These are phyloP conservation scores for Colletes latitarsis DNA, from an alignment of 1,140 invertebrate species.

Conservation along the genomic window DNA sequence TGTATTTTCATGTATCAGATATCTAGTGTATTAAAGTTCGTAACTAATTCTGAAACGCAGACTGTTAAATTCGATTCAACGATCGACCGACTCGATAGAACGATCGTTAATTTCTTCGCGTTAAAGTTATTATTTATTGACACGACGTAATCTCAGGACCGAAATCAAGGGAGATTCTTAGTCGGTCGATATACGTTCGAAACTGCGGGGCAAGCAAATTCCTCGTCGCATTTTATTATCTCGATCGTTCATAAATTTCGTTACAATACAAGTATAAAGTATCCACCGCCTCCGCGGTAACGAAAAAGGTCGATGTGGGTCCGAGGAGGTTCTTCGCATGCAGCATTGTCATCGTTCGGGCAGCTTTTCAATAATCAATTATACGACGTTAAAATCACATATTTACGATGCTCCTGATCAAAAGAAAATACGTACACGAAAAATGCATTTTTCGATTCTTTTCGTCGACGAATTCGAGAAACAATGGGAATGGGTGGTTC, in stretches of 20 bases:
- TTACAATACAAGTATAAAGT: constrained; percentile 72
- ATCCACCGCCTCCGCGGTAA: constrained; percentile 47
- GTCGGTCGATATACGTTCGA: constrained; percentile 65
- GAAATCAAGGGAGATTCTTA: constrained; percentile 57
- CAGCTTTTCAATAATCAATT: constrained; percentile 46
- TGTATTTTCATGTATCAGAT: too few relatives aligned
- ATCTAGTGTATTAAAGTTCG: too few relatives aligned
- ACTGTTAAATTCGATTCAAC: too few relatives aligned
- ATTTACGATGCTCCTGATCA: constrained; percentile 15
- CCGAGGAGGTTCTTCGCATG: constrained; percentile 25
- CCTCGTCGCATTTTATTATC: constrained; percentile 73
- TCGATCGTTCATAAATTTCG: constrained; percentile 77
- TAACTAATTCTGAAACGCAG: too few relatives aligned
- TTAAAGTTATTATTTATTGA: constrained; percentile 71
- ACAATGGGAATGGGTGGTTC: constrained; percentile 4
- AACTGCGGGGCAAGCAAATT: constrained; percentile 57
- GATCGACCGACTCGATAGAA: too few relatives aligned
- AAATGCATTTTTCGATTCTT: neutral
- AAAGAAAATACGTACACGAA: neutral
- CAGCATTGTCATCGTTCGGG: constrained; percentile 48
- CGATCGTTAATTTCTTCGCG: constrained; percentile 44
- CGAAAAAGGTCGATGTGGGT: constrained; percentile 42
- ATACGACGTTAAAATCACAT: constrained; percentile 38
- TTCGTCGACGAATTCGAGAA: neutral
- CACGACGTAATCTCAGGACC: constrained; percentile 64